Evolutionary conservation across 2,113 vertebrate genomes (phyloP), one percentile per base, ranked within the genome.

Genomic region (Melanerpes formicivorus): DNA sequence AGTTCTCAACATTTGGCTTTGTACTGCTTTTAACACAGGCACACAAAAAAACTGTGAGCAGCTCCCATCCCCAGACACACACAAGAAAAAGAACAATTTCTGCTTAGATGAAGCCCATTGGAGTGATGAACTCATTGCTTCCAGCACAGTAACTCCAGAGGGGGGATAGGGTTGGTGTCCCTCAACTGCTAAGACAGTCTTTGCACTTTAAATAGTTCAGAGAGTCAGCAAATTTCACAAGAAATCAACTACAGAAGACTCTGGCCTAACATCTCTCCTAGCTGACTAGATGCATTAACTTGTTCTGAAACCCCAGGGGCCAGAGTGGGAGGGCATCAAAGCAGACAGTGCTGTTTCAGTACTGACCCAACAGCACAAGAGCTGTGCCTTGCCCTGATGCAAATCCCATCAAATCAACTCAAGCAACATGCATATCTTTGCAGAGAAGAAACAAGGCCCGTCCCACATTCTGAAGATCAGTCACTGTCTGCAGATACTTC

Each of bases 151-250:
- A 78, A 85, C n/a, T 70, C 26, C 15, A 30, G 64, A 6, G 32
- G 13, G 25, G 17, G 4, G 18, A 14, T 4, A 5, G 5, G 2
- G 10, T 32, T 50, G 16, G 1, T 3, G 37, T 60, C 37, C 18
- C n/a, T 65, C 60, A 75, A 54, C 60, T 84, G 48, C 65, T 74
- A 63, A 75, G 76, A 78, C 52, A 69, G 65, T 75, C 71, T 94
- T 78, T 87, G 60, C 69, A 72, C 88, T 93, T 95, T 44, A 66
- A 80, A 26, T n/a, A 87, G 48, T 86, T 85, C 62, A 83, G 54
- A 86, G 77, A 85, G 73, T 96, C 77, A 95, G 77, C 83, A 91
- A 79, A 86, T 90, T 94, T 76, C 80, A 60, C n/a, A 72, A 84
- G 48, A 87, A 80, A 91, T 80, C 8, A 15, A 23, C 30, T 87